Conservation (phyloP, 1,140 invertebrate species). For the Macrobrachium nipponense region DNA sequence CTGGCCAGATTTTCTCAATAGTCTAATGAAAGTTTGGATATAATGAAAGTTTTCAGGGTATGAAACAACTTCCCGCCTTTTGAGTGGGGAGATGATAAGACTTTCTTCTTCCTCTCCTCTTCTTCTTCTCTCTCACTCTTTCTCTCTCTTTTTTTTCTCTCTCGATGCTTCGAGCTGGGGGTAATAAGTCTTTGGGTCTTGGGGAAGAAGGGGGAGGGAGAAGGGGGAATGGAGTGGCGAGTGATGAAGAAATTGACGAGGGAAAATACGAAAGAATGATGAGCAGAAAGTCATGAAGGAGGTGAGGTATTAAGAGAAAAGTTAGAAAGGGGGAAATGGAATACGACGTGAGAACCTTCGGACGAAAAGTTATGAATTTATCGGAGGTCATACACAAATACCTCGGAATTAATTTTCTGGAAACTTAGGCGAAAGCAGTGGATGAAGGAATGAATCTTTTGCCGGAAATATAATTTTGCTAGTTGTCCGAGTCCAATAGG, state of each 20-base stretch:
- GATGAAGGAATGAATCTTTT: too few species aligned
- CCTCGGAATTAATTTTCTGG: too few species aligned
- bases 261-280: background rate
- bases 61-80: too few species aligned
- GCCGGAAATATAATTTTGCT: too few species aligned
- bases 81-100: too few species aligned
- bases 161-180: background rate
- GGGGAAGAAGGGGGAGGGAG: background rate
- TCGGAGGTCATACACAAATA: too few species aligned
- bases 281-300: background rate
- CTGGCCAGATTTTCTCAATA: too few species aligned
- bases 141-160: constrained; percentile 8
- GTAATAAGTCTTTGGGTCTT: background rate
- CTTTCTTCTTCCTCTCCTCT: background rate
- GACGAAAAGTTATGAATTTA: too few species aligned
- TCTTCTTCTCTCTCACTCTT: background rate
- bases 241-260: constrained; percentile 11
- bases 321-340: background rate
- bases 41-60: too few species aligned
- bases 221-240: background rate
- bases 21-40: too few species aligned
- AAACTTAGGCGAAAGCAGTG: too few species aligned
- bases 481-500: too few species aligned
- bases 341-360: background rate
- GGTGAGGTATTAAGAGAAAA: background rate